phyloP scores from a whole-genome alignment of 1,140 invertebrate genomes.

The Lasaia peninsularis region DNA sequence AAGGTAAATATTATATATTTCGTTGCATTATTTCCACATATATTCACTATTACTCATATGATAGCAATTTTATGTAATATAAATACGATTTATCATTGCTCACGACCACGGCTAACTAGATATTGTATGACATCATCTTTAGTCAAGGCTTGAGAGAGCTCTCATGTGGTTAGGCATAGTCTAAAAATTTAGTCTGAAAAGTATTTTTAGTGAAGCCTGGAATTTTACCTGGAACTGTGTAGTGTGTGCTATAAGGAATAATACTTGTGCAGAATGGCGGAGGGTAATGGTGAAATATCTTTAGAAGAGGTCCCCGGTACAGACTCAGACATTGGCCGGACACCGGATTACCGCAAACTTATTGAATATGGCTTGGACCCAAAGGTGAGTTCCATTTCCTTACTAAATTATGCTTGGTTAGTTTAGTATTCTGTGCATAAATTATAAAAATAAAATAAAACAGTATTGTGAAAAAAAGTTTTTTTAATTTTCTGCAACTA shows the following conservation, averaged over 20 bases:
- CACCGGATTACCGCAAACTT: conserved; percentile 92
- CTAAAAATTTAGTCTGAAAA: conserved; percentile 30
- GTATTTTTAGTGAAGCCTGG: conserved; percentile 17
- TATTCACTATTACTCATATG: conserved; percentile 19
- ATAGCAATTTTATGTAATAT: conserved; percentile 34
- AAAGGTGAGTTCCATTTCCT: conserved; percentile 79
- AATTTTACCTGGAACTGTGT: conserved; percentile 38
- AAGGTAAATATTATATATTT: conserved; percentile 63
- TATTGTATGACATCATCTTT: conserved; percentile 66
- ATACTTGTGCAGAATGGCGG: conserved; percentile 86
- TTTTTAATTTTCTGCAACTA: too few relatives aligned
- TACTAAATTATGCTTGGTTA: too few relatives aligned
- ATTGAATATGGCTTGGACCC: conserved; percentile 95
- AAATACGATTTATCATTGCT: conserved; percentile 43
- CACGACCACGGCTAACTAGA: conserved; percentile 54
- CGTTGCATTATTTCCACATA: not conserved
- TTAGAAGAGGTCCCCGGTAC: conserved; percentile 87
- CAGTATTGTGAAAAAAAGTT: too few relatives aligned
- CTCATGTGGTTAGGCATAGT: conserved; percentile 31
- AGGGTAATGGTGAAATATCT: conserved; percentile 93
- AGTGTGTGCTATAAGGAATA: conserved; percentile 62
- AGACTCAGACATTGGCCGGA: conserved; percentile 86
- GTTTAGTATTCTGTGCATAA: too few relatives aligned
- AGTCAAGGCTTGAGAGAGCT: conserved; percentile 42
- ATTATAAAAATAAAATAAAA: too few relatives aligned